A percentile compares a stretch with the other conserved stretches of the same genome.
Evolutionary conservation across 2,888 invertebrate genomes (phyloP).

Genomic region (Timandra comae): DNA sequence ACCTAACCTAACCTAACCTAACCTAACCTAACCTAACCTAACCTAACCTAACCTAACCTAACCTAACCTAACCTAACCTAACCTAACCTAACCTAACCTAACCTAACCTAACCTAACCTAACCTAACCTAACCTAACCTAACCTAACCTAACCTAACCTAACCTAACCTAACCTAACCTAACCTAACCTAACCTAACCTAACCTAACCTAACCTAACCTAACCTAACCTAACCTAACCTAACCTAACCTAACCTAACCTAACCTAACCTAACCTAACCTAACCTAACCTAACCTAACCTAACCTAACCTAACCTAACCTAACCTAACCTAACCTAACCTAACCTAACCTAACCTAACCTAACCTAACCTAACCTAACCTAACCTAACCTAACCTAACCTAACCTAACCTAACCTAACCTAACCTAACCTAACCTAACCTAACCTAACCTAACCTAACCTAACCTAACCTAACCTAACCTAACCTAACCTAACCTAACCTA

Average conservation of each 20-base stretch:
- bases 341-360: slow-evolving; percentile 11
- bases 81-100: slow-evolving; percentile 7
- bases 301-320: slow-evolving; percentile 11
- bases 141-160: slow-evolving; percentile 8
- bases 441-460: slow-evolving; percentile 9
- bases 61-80: slow-evolving; percentile 7
- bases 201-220: slow-evolving; percentile 9
- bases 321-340: slow-evolving; percentile 11
- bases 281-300: slow-evolving; percentile 11
- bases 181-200: slow-evolving; percentile 8
- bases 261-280: slow-evolving; percentile 9
- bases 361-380: slow-evolving; percentile 11
- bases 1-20: slow-evolving; percentile 7
- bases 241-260: slow-evolving; percentile 9
- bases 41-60: slow-evolving; percentile 7
- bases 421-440: slow-evolving; percentile 9
- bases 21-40: slow-evolving; percentile 7
- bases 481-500: slow-evolving; percentile 9
- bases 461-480: slow-evolving; percentile 9
- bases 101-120: slow-evolving; percentile 7
- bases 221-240: slow-evolving; percentile 9
- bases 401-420: slow-evolving; percentile 9
- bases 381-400: slow-evolving; percentile 10
- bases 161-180: slow-evolving; percentile 7
- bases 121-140: slow-evolving; percentile 8